Evolutionary conservation across 2,888 invertebrate species (phyloP).

Genomic region (Sthenelais limicola): DNA sequence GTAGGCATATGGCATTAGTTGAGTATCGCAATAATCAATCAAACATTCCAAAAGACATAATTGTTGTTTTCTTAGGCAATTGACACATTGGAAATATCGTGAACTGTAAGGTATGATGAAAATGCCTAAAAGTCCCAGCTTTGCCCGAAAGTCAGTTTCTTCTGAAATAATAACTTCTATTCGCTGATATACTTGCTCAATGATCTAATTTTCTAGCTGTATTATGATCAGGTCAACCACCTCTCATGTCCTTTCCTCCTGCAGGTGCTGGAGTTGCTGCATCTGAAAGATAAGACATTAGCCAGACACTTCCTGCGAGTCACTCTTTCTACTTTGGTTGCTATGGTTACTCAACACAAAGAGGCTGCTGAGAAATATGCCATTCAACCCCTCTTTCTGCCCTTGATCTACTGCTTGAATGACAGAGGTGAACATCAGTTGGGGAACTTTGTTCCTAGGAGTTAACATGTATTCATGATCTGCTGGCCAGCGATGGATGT

Average conservation of each 20-base stretch:
- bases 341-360: slow-evolving; percentile 55
- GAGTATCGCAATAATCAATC: too few species aligned
- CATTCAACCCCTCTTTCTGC: slow-evolving; percentile 55
- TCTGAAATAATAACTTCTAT: background rate
- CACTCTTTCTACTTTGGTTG: slow-evolving; percentile 57
- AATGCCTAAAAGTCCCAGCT: background rate
- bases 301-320: slow-evolving; percentile 56
- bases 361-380: slow-evolving; percentile 53
- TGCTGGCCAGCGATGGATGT: too few species aligned
- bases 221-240: too few species aligned
- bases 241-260: too few species aligned
- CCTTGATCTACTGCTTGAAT: slow-evolving; percentile 52
- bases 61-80: too few species aligned
- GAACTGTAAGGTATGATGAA: background rate
- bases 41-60: too few species aligned
- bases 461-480: too few species aligned
- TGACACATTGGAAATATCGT: too few species aligned
- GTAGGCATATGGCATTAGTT: too few species aligned
- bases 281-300: slow-evolving; percentile 52
- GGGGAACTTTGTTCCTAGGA: too few species aligned
- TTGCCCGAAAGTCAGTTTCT: background rate
- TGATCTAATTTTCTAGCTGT: background rate
- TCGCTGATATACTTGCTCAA: background rate
- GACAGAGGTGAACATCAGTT: slow-evolving; percentile 34
- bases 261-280: slow-evolving; percentile 60